Conservation (phyloP, 1,140 invertebrate species). For the Gonatopus flavifemur region DNA sequence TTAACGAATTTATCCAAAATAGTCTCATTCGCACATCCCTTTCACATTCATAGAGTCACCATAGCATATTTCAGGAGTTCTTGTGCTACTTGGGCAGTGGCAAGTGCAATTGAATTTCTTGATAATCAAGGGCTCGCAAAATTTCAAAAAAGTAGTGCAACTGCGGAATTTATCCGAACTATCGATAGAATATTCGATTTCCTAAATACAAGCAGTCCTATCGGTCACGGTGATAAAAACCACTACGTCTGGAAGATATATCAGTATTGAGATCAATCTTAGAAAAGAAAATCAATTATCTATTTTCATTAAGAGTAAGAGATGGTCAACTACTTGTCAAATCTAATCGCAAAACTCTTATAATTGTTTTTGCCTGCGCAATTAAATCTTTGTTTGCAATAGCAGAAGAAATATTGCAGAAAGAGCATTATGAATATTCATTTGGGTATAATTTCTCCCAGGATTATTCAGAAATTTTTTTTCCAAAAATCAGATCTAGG, state of each 20-base stretch:
- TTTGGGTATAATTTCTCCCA: slow-evolving; percentile 15
- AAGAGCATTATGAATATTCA: slow-evolving; percentile 4
- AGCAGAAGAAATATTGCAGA: not conserved
- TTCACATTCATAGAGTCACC: too few relatives aligned
- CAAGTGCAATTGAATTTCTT: not conserved
- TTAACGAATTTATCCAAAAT: too few relatives aligned
- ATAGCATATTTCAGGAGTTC: too few relatives aligned
- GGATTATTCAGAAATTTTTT: slow-evolving; percentile 17
- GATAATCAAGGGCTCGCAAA: not conserved
- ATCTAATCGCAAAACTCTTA: not conserved
- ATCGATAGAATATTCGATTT: slow-evolving; percentile 5
- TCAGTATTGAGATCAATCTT: not conserved
- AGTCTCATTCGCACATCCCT: too few relatives aligned
- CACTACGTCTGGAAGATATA: not conserved
- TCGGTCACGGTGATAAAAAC: slow-evolving; percentile 1
- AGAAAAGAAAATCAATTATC: not conserved
- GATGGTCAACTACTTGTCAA: not conserved
- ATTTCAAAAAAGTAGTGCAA: not conserved
- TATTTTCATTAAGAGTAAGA: not conserved
- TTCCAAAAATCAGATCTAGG: slow-evolving; percentile 8
- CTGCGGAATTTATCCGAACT: not conserved
- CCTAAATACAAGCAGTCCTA: slow-evolving; percentile 5
- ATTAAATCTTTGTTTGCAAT: slow-evolving; percentile 1
- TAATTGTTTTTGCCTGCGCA: slow-evolving; percentile 1
- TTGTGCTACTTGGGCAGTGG: too few relatives aligned